Base-by-base conservation (phyloP, 2,113 vertebrate genomes). In the Dasyprocta punctata region DNA sequence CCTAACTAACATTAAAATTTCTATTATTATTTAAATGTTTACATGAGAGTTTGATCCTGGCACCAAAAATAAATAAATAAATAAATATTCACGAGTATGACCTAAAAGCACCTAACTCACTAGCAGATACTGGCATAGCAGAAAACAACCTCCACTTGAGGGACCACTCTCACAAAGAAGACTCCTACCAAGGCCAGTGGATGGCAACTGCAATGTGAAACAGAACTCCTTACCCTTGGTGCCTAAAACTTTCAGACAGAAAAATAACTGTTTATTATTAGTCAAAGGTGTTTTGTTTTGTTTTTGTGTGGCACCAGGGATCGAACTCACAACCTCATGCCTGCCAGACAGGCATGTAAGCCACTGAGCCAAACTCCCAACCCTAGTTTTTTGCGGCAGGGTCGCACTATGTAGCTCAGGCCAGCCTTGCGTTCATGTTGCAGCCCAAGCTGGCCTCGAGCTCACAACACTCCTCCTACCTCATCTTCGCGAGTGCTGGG, bases 1-100 rank as follows among this genome's bases (percentile, higher is more conserved):
- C 67, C 82, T 88, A 63, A 58, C 82, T 88, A 63, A 58, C 54
- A 90, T 96, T 69, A 94, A 85, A 86, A 96, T 82, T 56, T 71
- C 60, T 91, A 77, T 33, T 36, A 77, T 17, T 52, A 97, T 44
- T 92, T 86, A 80, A 97, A 90, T 47, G 10, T 54, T 47, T 20
- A 86, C 24, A 5, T 47, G 54, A 56, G 54, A 56, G 17, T 56
- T 56, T 1, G 54, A 56, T 56, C 54, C 54, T 17, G 19, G 54
- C 19, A 56, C 17, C 54, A 54, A 54, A 54, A 54, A 54, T 56
- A 56, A 56, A 56, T 19, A 56, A 56, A 56, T 56, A 56, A 19
- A 56, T 56, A 20, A 56, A 56, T 56, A 4, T 56, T 56, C 54
- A 56, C 19, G 3, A 92, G 86, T 67, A 86, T 12, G 7, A 94